These are phyloP conservation scores for Ceratina japonica DNA, from an alignment of 1,140 invertebrate species.

Conservation along the genomic window DNA sequence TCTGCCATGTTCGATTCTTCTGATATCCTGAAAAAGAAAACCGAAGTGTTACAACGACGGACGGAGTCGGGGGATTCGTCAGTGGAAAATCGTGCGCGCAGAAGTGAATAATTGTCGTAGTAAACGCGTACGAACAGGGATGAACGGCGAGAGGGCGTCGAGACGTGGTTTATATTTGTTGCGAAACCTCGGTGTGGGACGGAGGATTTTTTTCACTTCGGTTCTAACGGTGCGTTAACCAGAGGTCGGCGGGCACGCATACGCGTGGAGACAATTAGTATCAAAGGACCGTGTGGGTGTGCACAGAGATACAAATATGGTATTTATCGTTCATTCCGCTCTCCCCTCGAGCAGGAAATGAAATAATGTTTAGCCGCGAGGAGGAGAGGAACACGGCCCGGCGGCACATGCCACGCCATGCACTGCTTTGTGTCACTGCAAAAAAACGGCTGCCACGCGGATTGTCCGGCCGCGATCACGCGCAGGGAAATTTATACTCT, in stretches of 20 bases:
- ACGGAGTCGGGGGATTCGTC: neutral
- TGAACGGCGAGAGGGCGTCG: neutral
- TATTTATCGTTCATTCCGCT: slow-evolving; percentile 34
- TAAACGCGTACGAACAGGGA: neutral
- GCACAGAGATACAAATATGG: slow-evolving; percentile 1
- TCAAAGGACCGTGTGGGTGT: neutral
- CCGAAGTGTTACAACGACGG: neutral
- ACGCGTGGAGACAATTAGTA: neutral
- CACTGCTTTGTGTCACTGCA: neutral
- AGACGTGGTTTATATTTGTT: neutral
- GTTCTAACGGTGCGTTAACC: neutral
- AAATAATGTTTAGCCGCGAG: slow-evolving; percentile 38
- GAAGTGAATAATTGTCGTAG: neutral
- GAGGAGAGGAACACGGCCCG: neutral
- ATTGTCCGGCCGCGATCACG: too few species aligned
- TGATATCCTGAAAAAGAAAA: slow-evolving; percentile 4
- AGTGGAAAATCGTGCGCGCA: neutral
- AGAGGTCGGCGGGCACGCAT: too few species aligned
- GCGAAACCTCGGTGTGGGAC: neutral
- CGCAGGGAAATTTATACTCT: too few species aligned
- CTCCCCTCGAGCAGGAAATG: slow-evolving; percentile 49
- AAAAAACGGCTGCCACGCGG: too few species aligned
- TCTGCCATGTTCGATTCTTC: slow-evolving; percentile 72
- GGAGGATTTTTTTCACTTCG: neutral
- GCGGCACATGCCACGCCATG: neutral